These are phyloP conservation scores for Aquatica leii DNA, from an alignment of 2,888 invertebrate genomes.

Conservation along the genomic window DNA sequence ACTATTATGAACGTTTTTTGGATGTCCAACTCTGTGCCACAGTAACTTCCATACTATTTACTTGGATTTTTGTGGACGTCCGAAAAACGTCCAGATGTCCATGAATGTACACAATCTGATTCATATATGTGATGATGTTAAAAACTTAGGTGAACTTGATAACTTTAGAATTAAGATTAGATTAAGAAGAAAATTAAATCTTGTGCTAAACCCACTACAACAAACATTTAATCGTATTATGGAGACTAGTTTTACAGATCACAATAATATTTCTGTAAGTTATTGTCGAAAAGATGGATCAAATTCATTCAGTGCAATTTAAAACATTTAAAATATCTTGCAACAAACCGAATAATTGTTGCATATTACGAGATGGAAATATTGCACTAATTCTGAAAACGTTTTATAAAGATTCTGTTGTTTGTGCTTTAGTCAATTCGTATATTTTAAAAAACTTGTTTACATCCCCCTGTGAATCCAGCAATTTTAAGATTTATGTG, in stretches of 20 bases:
- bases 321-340: slow-evolving; percentile 1
- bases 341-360: slow-evolving; percentile 1
- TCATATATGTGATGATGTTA: no score
- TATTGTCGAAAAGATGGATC: neutral
- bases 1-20: no score
- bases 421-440: neutral
- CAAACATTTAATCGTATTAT: no score
- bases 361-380: slow-evolving; percentile 4
- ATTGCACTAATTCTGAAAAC: neutral
- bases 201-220: no score
- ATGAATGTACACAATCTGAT: no score
- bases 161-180: no score
- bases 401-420: neutral
- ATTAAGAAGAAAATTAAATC: no score
- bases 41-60: no score
- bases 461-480: neutral
- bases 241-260: neutral
- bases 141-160: no score
- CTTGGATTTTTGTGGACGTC: no score
- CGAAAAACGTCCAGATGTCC: no score
- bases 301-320: neutral
- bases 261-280: neutral
- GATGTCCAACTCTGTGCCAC: no score
- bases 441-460: neutral
- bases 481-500: neutral